Conservation (phyloP, 2,797 vertebrate species). For the Molothrus aeneus region DNA sequence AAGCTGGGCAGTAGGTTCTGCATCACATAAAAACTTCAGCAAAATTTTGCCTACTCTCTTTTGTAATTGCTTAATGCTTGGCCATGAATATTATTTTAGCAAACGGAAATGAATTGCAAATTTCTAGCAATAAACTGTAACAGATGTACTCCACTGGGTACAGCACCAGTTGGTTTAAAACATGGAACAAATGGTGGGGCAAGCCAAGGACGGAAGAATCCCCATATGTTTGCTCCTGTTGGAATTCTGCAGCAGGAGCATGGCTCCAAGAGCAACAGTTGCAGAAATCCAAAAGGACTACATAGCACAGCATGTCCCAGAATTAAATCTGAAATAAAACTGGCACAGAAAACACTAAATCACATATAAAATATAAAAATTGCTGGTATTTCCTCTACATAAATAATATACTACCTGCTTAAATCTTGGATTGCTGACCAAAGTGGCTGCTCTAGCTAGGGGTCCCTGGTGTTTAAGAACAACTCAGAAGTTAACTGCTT, state of each 20-base stretch:
- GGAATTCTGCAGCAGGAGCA: conserved; percentile 60
- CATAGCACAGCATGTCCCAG: conserved; percentile 6
- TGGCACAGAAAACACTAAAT: conserved; percentile 22
- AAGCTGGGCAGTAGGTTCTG: not conserved
- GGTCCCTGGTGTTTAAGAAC: not conserved
- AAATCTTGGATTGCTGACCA: not conserved
- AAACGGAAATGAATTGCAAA: conserved; percentile 68
- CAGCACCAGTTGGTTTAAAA: conserved; percentile 67
- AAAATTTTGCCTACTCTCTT: conserved; percentile 8
- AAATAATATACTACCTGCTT: not conserved
- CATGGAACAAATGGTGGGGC: conserved; percentile 61
- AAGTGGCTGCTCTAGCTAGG: not conserved
- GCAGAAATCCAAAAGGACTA: conserved; percentile 63
- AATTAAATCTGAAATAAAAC: conserved; percentile 56
- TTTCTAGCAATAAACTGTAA: conserved; percentile 68
- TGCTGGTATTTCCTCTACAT: not conserved
- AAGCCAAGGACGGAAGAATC: conserved; percentile 67
- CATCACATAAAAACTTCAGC: not conserved
- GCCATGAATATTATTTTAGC: conserved; percentile 58
- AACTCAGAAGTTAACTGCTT: not conserved
- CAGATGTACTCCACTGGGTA: conserved; percentile 72
- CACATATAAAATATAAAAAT: not conserved
- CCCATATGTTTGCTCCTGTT: conserved; percentile 66
- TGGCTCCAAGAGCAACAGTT: conserved; percentile 63
- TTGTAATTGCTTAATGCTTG: conserved; percentile 54